Base-by-base conservation (phyloP, 2,113 vertebrate genomes). In the Cinclus mexicanus region DNA sequence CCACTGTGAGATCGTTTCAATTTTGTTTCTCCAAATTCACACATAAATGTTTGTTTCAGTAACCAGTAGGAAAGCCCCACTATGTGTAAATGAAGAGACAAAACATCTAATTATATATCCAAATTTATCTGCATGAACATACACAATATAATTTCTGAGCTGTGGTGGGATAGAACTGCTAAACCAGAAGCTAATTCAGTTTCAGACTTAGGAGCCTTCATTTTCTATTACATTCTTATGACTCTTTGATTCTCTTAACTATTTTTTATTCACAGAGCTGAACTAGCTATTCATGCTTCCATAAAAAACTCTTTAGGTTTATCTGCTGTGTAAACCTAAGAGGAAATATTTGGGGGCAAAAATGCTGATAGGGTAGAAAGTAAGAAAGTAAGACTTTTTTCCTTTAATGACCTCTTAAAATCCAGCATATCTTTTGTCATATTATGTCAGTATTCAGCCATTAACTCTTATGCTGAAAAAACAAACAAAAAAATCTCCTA, bases 211-310 rank as follows among this genome's bases (percentile, higher is more conserved):
- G 60, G 44, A 94, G 79, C 64, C 64, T 93, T 96, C 76, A 78
- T 95, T 94, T 96, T 95, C 88, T 12, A 4, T 86, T 68, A 87
- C 71, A 89, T 95, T 94, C 93, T 97, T 79, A 78, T 75, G 88
- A 90, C 86, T 95, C 70, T 96, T 90, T 94, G 83, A 93, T 89
- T 93, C 83, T 95, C 83, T 81, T 90, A 95, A 92, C 83, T 90
- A 83, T 96, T 96, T 90, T 92, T 94, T 96, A 83, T 95, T 88
- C 72, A 71, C 88, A 56, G 17, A 80, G 44, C 76, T 93, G 85
- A 93, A 82, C 44, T 70, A 79, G 78, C 67, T 91, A 72, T 93
- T 93, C 68, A 78, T 81, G 82, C 82, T 83, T 88, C 28, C 2
- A 20, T 94, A 90, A 69, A 84, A 93, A 88, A 68, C 84, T 95